A percentile compares a stretch with the other conserved stretches of the same genome.
These are phyloP conservation scores for Agonopterix heracliana DNA, from an alignment of 2,888 invertebrate genomes.

Conservation along the genomic window DNA sequence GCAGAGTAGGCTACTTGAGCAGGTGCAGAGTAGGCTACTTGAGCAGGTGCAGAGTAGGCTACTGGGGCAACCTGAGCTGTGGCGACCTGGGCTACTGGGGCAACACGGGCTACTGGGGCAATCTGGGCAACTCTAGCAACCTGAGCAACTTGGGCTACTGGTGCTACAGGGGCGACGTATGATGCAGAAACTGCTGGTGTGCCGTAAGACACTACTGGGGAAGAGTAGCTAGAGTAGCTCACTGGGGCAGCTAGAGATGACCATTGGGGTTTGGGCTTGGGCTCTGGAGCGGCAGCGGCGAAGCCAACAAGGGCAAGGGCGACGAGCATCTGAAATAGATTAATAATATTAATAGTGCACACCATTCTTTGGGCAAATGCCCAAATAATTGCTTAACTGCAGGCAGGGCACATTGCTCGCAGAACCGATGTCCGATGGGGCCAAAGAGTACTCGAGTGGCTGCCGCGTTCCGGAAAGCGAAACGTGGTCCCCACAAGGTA, in stretches of 20 bases:
- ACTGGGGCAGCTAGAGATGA: background rate
- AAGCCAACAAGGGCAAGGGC: slow-evolving; percentile 14
- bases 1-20: slow-evolving; percentile 8
- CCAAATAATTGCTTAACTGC: too few relatives aligned
- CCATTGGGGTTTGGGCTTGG: slow-evolving; percentile 10
- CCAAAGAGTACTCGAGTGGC: too few relatives aligned
- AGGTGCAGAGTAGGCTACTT: background rate
- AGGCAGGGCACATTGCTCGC: too few relatives aligned
- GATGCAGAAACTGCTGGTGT: slow-evolving; percentile 8
- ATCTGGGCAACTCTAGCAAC: slow-evolving; percentile 13
- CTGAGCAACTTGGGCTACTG: slow-evolving; percentile 18
- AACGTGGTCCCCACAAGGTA: too few relatives aligned
- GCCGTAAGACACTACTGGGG: background rate
- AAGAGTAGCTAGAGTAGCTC: too few relatives aligned
- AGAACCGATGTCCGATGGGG: too few relatives aligned
- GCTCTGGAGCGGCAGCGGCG: slow-evolving; percentile 7
- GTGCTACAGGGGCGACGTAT: slow-evolving; percentile 10
- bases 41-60: background rate
- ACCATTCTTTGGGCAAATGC: too few relatives aligned
- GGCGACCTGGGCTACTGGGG: background rate
- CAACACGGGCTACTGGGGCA: background rate
- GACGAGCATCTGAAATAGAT: slow-evolving; percentile 5
- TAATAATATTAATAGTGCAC: too few relatives aligned
- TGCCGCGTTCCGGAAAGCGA: too few relatives aligned
- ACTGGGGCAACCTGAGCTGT: slow-evolving; percentile 16